phyloP scores from a whole-genome alignment of 2,888 invertebrate species.

The Unio delphinus region DNA sequence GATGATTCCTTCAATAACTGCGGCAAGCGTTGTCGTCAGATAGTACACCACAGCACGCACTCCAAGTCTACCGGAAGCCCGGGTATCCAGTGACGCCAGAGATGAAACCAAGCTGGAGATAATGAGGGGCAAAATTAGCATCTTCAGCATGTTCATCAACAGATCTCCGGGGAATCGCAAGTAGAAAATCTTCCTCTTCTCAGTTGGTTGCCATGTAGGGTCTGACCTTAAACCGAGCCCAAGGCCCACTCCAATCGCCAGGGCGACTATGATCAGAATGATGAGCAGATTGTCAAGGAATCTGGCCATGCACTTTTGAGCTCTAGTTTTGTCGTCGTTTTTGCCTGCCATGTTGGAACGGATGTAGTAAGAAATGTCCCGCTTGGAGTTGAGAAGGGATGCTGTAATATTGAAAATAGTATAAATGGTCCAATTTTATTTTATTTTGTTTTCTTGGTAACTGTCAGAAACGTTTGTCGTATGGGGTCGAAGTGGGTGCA shows the following conservation, averaged over 20 bases:
- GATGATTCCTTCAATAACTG: constrained; percentile 90
- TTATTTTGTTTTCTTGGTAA: too few relatives aligned
- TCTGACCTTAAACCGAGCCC: constrained; percentile 75
- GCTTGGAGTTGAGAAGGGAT: too few relatives aligned
- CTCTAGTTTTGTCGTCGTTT: background rate
- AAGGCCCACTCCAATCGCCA: constrained; percentile 73
- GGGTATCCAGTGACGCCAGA: constrained; percentile 90
- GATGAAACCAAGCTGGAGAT: constrained; percentile 78
- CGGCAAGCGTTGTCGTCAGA: constrained; percentile 90
- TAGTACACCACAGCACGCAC: constrained; percentile 91
- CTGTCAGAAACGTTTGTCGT: too few relatives aligned
- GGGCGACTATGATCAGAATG: constrained; percentile 75
- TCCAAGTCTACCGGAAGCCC: constrained; percentile 86
- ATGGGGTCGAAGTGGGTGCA: too few relatives aligned
- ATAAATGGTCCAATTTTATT: too few relatives aligned
- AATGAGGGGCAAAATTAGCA: constrained; percentile 80
- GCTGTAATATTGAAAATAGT: too few relatives aligned
- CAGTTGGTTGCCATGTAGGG: constrained; percentile 77
- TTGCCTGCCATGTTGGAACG: too few relatives aligned
- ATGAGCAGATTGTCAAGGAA: constrained; percentile 73
- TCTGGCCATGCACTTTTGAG: constrained; percentile 7
- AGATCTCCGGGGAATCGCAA: constrained; percentile 80
- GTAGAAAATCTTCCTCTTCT: constrained; percentile 75
- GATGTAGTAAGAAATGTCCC: too few relatives aligned
- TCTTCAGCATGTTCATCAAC: constrained; percentile 79